Base-by-base conservation (phyloP, 2,888 invertebrate species). In the Apamea epomidion region DNA sequence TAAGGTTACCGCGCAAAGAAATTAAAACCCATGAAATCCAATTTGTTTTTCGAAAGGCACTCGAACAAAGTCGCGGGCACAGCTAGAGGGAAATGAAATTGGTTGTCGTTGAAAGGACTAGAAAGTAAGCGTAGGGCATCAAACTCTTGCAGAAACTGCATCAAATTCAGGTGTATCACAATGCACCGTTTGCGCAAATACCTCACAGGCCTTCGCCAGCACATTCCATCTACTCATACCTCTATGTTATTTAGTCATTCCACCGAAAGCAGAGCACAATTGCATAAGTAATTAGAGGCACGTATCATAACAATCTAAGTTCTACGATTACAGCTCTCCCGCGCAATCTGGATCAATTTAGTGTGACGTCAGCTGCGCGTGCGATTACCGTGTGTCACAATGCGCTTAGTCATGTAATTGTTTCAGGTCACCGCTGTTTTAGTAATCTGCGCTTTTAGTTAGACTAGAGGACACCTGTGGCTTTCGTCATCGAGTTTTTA, bases 361-460 rank as follows among this genome's bases (percentile, higher is more conserved):
- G 42, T 48, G 72, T 91, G 90, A 91, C 89, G 91, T 91, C 91
- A 91, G 25, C 58, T 81, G 83, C 85, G 89, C 87, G 79, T 84
- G 85, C 85, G 83, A 83, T 87, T 85, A 81, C 81, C 81, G 81
- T 85, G 86, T 90, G 90, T 85, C 90, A 89, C 89, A 90, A 89
- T 87, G 71, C 81, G 87, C 89, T 90, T 81, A 90, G 74, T 90
- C 90, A 90, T 86, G 82, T 90, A 90, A 90, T 90, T 89, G 90
- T 88, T 87, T 89, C 85, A 85, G 88, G 79, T 82, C 86, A 81
- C 74, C 80, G 81, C 88, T 83, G 83, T 83, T 88, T 87, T 87
- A 85, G 87, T 87, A 85, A 84, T 87, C 74, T 80, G 83, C 42
- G 84, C 82, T 86, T 89, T 89, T 88, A 80, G 67, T 72, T 12